A percentile compares a stretch with the other conserved stretches of the same genome.
phyloP scores from a whole-genome alignment of 2,888 invertebrate species.

The Lasioglossum zephyrum region DNA sequence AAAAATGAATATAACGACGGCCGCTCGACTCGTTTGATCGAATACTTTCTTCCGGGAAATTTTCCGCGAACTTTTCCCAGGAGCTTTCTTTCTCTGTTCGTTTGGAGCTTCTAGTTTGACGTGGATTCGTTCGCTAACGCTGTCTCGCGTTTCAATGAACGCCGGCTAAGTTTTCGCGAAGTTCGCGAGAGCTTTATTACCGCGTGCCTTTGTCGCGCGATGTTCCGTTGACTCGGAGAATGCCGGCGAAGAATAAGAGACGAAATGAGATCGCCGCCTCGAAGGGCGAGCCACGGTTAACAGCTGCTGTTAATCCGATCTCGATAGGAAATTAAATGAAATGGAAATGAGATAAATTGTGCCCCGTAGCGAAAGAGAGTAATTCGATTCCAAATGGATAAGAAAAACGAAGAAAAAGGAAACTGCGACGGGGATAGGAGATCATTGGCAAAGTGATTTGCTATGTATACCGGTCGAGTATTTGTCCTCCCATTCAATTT shows the following conservation, averaged over 20 bases:
- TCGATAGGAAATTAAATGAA: constrained; percentile 1
- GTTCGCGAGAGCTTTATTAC: not conserved
- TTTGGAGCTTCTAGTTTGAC: not conserved
- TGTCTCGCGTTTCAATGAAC: not conserved
- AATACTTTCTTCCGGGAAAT: not conserved
- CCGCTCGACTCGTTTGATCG: not conserved
- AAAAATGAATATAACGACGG: not conserved
- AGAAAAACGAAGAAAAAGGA: not conserved
- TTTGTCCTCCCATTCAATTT: not conserved
- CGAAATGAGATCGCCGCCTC: not conserved
- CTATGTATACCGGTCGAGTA: not conserved
- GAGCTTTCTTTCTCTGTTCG: not conserved
- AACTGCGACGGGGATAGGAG: not conserved
- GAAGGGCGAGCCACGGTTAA: not conserved
- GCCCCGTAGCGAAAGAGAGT: not conserved
- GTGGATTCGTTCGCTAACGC: not conserved
- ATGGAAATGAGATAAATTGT: constrained; percentile 13
- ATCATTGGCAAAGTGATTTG: constrained; percentile 1
- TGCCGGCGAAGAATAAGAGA: not conserved
- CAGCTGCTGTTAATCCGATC: constrained; percentile 5
- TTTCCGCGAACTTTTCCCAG: not conserved
- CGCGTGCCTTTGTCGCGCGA: too few relatives aligned
- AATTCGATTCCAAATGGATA: not conserved
- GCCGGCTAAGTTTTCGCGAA: not conserved
- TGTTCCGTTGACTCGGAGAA: not conserved